A percentile compares a stretch with the other conserved stretches of the same genome.
Conservation (phyloP, 2,888 invertebrate genomes). For the Lottia gigantea region DNA sequence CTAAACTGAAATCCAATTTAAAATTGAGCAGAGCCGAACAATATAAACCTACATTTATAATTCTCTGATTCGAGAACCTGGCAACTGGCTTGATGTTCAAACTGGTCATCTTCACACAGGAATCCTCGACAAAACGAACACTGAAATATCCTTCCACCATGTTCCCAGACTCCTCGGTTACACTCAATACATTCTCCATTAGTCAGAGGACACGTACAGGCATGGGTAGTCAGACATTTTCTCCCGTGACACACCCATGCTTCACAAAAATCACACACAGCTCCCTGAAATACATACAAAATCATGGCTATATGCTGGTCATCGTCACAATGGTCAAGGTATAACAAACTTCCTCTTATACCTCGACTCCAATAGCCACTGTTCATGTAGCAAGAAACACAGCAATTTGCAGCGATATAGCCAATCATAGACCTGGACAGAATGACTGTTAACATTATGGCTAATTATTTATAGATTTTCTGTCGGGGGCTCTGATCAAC, state of each 20-base stretch:
- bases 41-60: constrained; percentile 82
- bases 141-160: constrained; percentile 79
- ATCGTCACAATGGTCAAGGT: too few relatives aligned
- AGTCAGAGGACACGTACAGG: constrained; percentile 88
- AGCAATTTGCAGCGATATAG: too few relatives aligned
- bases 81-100: constrained; percentile 94
- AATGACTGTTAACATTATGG: too few relatives aligned
- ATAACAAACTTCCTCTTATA: too few relatives aligned
- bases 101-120: constrained; percentile 92
- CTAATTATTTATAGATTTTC: too few relatives aligned
- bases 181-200: constrained; percentile 93
- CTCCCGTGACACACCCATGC: constrained; percentile 97
- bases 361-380: too few relatives aligned
- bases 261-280: constrained; percentile 97
- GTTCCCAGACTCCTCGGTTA: constrained; percentile 94
- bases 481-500: too few relatives aligned
- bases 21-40: too few relatives aligned
- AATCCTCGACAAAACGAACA: constrained; percentile 90
- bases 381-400: too few relatives aligned
- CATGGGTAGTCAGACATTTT: constrained; percentile 89
- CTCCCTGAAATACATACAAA: constrained; percentile 83
- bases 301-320: too few relatives aligned
- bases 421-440: too few relatives aligned
- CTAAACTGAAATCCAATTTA: too few relatives aligned
- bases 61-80: constrained; percentile 94